A percentile compares a stretch with the other conserved stretches of the same genome.
Conservation (phyloP, 2,888 invertebrate genomes). For the Drosophila infuscata region DNA sequence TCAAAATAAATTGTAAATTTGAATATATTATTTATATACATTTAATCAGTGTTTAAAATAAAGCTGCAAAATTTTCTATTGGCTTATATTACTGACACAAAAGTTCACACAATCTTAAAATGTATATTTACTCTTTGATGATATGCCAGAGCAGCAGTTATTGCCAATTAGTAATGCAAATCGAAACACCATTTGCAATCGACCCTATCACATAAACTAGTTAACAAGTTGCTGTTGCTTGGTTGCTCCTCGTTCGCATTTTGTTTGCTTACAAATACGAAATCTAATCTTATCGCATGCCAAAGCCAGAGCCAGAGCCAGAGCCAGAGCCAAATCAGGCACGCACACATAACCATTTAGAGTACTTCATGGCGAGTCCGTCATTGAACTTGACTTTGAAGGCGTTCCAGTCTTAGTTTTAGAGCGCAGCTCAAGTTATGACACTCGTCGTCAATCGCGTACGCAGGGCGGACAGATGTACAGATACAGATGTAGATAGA, state of each 20-base stretch:
- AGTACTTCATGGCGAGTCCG: constrained; percentile 62
- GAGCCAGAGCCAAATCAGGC: constrained; percentile 37
- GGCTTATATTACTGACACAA: not conserved
- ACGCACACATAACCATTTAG: constrained; percentile 45
- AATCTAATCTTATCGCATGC: constrained; percentile 66
- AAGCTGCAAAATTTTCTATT: not conserved
- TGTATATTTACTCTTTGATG: constrained; percentile 7
- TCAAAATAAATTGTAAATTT: not conserved
- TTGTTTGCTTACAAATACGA: constrained; percentile 37
- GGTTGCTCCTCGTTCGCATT: constrained; percentile 23
- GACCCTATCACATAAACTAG: constrained; percentile 71
- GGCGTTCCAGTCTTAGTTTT: constrained; percentile 70
- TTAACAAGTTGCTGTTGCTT: constrained; percentile 57
- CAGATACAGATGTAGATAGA: constrained; percentile 14
- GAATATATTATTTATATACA: not conserved
- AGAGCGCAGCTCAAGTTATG: constrained; percentile 57
- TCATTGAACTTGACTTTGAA: constrained; percentile 81
- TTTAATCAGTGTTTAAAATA: not conserved
- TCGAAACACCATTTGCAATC: constrained; percentile 63
- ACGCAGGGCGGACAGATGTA: constrained; percentile 52
- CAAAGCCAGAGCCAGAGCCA: not conserved
- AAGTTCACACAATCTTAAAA: constrained; percentile 32
- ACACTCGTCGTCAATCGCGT: constrained; percentile 64
- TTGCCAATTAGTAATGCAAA: constrained; percentile 77
- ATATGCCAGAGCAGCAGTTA: constrained; percentile 57